These are phyloP conservation scores for Anarrhichthys ocellatus DNA, from an alignment of 2,113 vertebrate genomes.

Conservation along the genomic window DNA sequence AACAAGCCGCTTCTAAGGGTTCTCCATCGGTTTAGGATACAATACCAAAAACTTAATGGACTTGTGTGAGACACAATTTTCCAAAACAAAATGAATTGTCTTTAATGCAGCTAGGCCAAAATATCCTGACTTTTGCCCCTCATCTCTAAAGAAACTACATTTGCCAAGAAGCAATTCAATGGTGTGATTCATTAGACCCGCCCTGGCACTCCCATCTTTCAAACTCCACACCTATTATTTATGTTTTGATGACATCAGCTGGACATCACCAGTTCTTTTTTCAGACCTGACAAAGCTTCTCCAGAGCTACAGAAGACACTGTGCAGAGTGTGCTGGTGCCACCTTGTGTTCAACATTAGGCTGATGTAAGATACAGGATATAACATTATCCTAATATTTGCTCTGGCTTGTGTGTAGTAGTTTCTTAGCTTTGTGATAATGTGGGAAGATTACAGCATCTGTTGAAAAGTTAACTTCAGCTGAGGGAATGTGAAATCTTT, in stretches of 20 bases:
- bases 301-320: background rate
- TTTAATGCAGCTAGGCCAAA: background rate
- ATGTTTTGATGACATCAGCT: background rate
- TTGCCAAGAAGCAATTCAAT: background rate
- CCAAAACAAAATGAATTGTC: background rate
- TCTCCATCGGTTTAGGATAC: too few species aligned
- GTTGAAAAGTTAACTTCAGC: background rate
- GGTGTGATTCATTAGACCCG: background rate
- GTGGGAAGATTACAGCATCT: background rate
- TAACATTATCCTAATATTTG: background rate
- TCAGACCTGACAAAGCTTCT: background rate
- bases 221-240: background rate
- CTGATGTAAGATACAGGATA: background rate
- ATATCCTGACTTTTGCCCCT: background rate
- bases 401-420: background rate
- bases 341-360: conserved; percentile 29
- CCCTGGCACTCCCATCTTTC: background rate
- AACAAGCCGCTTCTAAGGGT: background rate
- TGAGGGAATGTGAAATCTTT: background rate
- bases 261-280: background rate
- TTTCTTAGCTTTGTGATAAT: background rate
- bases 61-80: background rate
- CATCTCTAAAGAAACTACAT: background rate
- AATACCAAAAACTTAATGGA: background rate
- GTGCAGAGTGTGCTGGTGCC: conserved; percentile 20